Evolutionary conservation across 2,113 vertebrate genomes (phyloP), one percentile per base, ranked within the genome.

Genomic region (Rhadina sibilatrix): DNA sequence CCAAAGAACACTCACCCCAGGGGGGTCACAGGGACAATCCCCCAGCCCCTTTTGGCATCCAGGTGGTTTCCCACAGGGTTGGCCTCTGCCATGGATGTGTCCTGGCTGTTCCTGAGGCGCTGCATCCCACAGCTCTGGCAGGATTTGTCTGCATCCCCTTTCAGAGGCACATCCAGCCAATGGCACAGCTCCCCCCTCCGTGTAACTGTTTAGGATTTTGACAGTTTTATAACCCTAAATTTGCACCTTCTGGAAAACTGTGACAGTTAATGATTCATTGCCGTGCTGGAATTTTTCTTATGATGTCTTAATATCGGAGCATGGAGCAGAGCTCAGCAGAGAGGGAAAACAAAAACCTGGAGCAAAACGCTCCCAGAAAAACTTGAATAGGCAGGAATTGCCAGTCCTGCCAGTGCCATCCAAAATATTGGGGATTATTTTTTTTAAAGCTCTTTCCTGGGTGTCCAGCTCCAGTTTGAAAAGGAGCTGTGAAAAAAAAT

Each of bases 171-270:
- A 49, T 75, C 76, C 83, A 90, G 88, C 93, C 71, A 54, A 8
- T 17, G 1, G 68, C 83, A 11, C 75, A 31, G 60, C 91, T 16
- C 87, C 25, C 56, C 16, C 85, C 2, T 10, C 85, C 2, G 0
- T 72, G 87, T 33, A 68, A 61, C 96, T 42, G 18, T 6, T 86
- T 3, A 5, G 63, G 23, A 19, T 27, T 94, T 50, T 94, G 96
- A 96, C 96, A 96, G 90, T 89, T 96, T 97, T 96, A 96, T 89
- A 91, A 87, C 95, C 91, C 85, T 89, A 89, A 90, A 95, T 97
- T 96, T 96, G 89, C 96, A 87, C 96, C 95, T 96, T 94, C 66
- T 96, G 96, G 95, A 61, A 61, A 87, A 69, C 25, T 5, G 13
- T 82, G 96, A 93, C 90, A 91, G 77, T 84, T 68, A 12, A 25